Evolutionary conservation across 2,888 invertebrate species (phyloP).

Genomic region (Dicranocentrus wangi): DNA sequence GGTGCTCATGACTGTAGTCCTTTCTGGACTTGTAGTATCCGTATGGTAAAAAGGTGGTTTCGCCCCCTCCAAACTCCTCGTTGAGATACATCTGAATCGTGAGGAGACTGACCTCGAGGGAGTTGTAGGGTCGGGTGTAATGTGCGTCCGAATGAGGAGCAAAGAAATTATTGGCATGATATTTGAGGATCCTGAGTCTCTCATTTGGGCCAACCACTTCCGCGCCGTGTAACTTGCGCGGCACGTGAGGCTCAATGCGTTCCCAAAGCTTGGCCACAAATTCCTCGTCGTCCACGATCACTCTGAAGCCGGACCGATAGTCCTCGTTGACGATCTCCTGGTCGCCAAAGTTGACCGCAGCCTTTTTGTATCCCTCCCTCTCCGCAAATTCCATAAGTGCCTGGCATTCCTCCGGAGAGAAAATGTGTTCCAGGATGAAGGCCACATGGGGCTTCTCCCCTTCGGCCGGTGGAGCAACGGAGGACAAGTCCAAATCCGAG

Average conservation of each 20-base stretch:
- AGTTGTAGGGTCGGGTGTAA: conserved; percentile 40
- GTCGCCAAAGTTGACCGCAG: conserved; percentile 28
- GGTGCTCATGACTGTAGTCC: not conserved
- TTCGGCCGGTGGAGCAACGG: not conserved
- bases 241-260: conserved; percentile 53
- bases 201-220: no score
- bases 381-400: conserved; percentile 53
- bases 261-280: conserved; percentile 42
- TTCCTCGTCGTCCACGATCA: conserved; percentile 62
- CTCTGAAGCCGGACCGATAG: conserved; percentile 50
- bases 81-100: conserved; percentile 66
- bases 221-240: conserved; percentile 5
- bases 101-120: conserved; percentile 45
- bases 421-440: conserved; percentile 59
- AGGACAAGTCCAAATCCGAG: conserved; percentile 7
- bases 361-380: conserved; percentile 41
- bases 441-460: conserved; percentile 46
- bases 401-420: conserved; percentile 62
- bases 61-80: conserved; percentile 61
- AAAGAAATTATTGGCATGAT: conserved; percentile 51
- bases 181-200: conserved; percentile 58
- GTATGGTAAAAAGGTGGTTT: not conserved
- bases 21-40: not conserved
- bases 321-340: conserved; percentile 28
- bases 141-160: conserved; percentile 47